Conservation (phyloP, 2,113 vertebrate species). For the Nesoenas mayeri region DNA sequence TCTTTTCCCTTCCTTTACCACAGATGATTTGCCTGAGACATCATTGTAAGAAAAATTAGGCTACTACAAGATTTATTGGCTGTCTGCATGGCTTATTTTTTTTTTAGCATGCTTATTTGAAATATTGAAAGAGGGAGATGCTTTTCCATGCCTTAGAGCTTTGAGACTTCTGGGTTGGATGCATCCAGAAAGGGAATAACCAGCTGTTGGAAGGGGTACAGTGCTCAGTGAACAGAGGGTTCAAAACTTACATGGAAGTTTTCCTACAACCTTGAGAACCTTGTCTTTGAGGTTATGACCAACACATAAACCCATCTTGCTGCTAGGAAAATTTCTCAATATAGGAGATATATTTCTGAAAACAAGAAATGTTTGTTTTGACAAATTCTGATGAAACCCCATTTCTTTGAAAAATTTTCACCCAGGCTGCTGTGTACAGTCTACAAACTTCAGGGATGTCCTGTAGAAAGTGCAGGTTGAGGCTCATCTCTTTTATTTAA, state of each 20-base stretch:
- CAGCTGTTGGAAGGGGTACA: neutral
- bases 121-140: neutral
- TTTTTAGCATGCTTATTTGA: neutral
- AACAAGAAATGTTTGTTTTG: neutral
- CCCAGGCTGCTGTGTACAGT: neutral
- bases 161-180: neutral
- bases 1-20: neutral
- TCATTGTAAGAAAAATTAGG: neutral
- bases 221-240: neutral
- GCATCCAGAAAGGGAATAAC: neutral
- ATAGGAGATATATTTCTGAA: neutral
- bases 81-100: neutral
- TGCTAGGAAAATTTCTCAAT: neutral
- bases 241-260: neutral
- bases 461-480: neutral
- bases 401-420: neutral
- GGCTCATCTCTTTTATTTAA: neutral
- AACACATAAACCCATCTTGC: neutral
- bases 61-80: neutral
- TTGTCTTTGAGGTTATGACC: neutral
- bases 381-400: neutral
- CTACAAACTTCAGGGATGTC: neutral
- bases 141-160: neutral
- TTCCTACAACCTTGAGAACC: neutral
- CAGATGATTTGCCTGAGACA: neutral